phyloP scores from a whole-genome alignment of 2,113 vertebrate genomes.

The Cygnus buccinator region DNA sequence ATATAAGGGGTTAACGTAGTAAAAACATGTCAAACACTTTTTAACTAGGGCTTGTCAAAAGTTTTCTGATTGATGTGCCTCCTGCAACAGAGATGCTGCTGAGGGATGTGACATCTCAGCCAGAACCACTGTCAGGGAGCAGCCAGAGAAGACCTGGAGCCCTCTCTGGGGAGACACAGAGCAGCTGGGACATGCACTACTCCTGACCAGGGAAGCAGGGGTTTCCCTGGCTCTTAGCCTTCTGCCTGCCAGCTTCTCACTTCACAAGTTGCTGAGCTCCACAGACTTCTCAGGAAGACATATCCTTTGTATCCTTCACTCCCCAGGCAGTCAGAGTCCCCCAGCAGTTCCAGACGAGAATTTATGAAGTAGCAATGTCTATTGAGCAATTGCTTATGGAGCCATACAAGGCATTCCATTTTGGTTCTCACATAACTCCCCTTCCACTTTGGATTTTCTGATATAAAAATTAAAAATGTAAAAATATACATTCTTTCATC shows the following conservation, averaged over 20 bases:
- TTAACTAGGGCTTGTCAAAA: not conserved
- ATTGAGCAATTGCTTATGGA: not conserved
- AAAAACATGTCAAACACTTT: not conserved
- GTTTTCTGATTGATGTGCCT: not conserved
- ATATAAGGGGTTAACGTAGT: not conserved
- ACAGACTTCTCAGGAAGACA: not conserved
- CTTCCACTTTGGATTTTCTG: not conserved
- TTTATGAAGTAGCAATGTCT: not conserved
- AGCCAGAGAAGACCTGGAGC: not conserved
- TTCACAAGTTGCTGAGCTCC: not conserved
- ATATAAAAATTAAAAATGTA: not conserved
- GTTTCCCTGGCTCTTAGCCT: not conserved
- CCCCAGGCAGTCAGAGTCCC: not conserved
- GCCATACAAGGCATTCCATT: not conserved
- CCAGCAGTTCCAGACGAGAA: not conserved
- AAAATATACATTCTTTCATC: not conserved
- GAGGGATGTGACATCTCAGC: fast-evolving
- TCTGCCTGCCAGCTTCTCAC: not conserved
- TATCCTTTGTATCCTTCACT: not conserved
- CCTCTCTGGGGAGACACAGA: not conserved
- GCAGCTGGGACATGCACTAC: no score
- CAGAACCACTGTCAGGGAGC: not conserved
- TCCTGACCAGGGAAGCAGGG: not conserved
- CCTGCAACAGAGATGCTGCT: not conserved
- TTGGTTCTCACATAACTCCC: not conserved